Conservation (phyloP, 2,113 vertebrate genomes). For the Anser cygnoides region DNA sequence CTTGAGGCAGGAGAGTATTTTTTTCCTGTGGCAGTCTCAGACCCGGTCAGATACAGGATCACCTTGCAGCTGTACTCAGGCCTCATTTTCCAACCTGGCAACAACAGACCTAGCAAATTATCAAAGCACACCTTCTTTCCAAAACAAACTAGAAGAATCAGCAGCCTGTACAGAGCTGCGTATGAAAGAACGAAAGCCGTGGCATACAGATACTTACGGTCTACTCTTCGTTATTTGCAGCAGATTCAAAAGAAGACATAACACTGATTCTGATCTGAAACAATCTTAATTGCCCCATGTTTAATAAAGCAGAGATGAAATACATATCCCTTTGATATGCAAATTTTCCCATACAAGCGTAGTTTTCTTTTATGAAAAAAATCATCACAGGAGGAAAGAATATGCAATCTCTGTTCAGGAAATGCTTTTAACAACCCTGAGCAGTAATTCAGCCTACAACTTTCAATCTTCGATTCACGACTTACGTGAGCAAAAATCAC, state of each 20-base stretch:
- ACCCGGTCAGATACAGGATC: neutral
- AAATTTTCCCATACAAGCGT: neutral
- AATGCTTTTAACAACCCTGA: neutral
- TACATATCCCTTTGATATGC: neutral
- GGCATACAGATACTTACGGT: neutral
- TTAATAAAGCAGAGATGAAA: neutral
- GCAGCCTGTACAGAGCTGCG: neutral
- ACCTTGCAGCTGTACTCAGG: neutral
- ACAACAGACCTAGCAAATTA: neutral
- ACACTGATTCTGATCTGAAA: neutral
- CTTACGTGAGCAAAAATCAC: neutral
- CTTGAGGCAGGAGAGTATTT: neutral
- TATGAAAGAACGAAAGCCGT: neutral
- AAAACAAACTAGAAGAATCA: neutral
- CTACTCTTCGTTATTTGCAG: neutral
- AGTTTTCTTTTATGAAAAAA: neutral
- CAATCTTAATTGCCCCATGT: neutral
- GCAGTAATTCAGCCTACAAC: neutral
- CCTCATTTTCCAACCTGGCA: neutral
- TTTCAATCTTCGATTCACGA: no score
- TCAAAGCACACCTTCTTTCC: neutral
- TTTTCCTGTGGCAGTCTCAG: neutral
- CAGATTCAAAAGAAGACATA: neutral
- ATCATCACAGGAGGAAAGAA: neutral
- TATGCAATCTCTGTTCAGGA: neutral